Evolutionary conservation across 2,888 invertebrate species (phyloP).

Genomic region (Diadegma fenestrale): DNA sequence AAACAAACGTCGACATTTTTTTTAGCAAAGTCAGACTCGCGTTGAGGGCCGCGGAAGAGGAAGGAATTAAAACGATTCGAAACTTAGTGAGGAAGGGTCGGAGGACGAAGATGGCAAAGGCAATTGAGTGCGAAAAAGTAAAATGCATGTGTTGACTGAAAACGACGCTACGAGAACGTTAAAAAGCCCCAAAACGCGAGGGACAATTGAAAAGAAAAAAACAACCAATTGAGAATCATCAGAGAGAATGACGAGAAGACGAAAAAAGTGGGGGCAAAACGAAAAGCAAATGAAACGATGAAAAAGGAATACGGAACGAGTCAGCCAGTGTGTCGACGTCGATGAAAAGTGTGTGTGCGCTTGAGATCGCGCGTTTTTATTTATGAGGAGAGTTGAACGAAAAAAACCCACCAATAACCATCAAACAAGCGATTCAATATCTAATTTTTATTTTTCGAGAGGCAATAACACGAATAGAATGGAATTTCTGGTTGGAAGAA

Average conservation of each 20-base stretch:
- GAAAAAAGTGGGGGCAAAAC: too few species aligned
- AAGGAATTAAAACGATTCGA: slow-evolving; percentile 27
- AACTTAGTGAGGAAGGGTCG: slow-evolving; percentile 50
- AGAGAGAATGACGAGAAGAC: too few species aligned
- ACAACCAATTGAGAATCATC: slow-evolving; percentile 1
- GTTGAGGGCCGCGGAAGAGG: slow-evolving; percentile 8
- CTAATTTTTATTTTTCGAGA: slow-evolving; percentile 40
- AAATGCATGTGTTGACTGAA: slow-evolving; percentile 83
- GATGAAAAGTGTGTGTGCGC: slow-evolving; percentile 55
- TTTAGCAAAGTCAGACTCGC: slow-evolving; percentile 67
- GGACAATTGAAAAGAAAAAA: too few species aligned
- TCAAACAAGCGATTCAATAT: slow-evolving; percentile 29
- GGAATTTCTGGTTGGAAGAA: background rate
- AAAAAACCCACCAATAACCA: slow-evolving; percentile 31
- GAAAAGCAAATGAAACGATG: background rate
- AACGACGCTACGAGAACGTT: slow-evolving; percentile 70
- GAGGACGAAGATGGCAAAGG: slow-evolving; percentile 71
- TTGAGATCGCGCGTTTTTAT: slow-evolving; percentile 30
- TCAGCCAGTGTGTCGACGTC: slow-evolving; percentile 67
- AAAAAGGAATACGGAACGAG: slow-evolving; percentile 27
- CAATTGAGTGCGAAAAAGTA: slow-evolving; percentile 77
- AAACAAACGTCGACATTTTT: slow-evolving; percentile 42
- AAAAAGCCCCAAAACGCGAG: too few species aligned
- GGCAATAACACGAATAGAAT: slow-evolving; percentile 43
- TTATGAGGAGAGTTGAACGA: slow-evolving; percentile 46